Base-by-base conservation (phyloP, 2,113 vertebrate species). In the Emydura subglobosa region DNA sequence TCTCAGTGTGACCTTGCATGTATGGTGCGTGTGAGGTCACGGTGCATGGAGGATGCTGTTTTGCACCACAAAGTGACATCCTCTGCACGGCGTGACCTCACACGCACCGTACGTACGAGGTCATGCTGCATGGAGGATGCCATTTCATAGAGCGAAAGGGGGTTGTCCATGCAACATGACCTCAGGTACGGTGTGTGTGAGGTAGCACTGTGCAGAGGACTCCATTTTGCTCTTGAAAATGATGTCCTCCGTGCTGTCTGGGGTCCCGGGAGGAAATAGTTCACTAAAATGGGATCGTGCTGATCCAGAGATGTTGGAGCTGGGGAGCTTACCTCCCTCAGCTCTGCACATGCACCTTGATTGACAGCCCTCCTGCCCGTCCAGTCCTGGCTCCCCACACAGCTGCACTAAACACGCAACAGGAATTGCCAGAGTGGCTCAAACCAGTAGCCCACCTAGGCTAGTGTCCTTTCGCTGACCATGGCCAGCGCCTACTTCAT, bases 361-460 rank as follows among this genome's bases (percentile, higher is more conserved):
- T 27, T 27, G 16, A 10, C 8, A n/a, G 65, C 8, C 17, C 65
- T 72, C 65, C 65, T 72, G n/a, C 29, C 14, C 31, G 65, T 39
- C 61, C 16, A 19, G 16, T 68, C 61, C 16, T n/a, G 2, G 29
- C 53, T 80, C 6, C 82, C 16, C 19, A 0, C 5, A 27, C 39
- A 47, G 25, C 0, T n/a, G 27, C 19, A 50, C 72, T 22, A 19
- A 59, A 11, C 81, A 47, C 65, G 1, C 0, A 0, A 1, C 12
- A 29, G 74, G 25, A 44, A 57, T 4, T 42, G 39, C 34, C 74
- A 12, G 79, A 5, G 1, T 1, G 42, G 65, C 13, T 76, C 76
- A 55, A 17, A 93, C 55, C 44, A 27, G 42, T 57, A 12, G 27
- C 3, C 16, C 16, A 4, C 25, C 19, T 51, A 59, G 34, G 53